Conservation (phyloP, 2,113 vertebrate species). For the Urocolius indicus region DNA sequence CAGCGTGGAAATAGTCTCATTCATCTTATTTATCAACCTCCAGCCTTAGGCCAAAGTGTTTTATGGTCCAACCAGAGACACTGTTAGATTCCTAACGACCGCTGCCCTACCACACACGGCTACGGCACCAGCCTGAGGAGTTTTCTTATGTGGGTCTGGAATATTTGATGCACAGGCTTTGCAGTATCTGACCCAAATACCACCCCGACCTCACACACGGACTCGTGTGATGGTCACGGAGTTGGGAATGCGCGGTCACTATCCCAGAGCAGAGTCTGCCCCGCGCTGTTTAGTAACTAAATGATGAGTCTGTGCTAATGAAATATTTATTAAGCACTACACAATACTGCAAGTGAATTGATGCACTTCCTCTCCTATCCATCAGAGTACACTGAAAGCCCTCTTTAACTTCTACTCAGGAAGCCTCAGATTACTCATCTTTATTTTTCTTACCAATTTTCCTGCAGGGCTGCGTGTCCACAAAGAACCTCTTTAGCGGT, state of each 20-base stretch:
- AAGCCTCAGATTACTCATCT: constrained; percentile 22
- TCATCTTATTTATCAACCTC: not conserved
- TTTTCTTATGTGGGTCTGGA: rapidly evolving
- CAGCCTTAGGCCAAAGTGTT: not conserved
- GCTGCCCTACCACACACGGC: not conserved
- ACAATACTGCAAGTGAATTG: not conserved
- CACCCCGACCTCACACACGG: rapidly evolving
- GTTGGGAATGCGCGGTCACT: not conserved
- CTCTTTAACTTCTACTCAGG: not conserved
- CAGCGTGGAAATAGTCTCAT: not conserved
- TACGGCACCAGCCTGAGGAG: not conserved
- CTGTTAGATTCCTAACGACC: not conserved
- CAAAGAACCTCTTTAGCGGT: not conserved
- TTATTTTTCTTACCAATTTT: constrained; percentile 12
- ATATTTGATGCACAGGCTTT: not conserved
- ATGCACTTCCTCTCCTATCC: not conserved
- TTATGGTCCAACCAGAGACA: not conserved
- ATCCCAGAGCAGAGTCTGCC: not conserved
- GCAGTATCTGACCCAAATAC: not conserved
- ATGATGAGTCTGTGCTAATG: not conserved
- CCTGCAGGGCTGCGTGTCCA: not conserved
- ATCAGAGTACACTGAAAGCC: constrained; percentile 23
- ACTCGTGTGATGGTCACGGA: rapidly evolving
- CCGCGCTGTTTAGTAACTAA: not conserved
- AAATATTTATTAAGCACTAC: not conserved